Base-by-base conservation (phyloP, 2,113 vertebrate genomes). In the Hipposideros armiger region DNA sequence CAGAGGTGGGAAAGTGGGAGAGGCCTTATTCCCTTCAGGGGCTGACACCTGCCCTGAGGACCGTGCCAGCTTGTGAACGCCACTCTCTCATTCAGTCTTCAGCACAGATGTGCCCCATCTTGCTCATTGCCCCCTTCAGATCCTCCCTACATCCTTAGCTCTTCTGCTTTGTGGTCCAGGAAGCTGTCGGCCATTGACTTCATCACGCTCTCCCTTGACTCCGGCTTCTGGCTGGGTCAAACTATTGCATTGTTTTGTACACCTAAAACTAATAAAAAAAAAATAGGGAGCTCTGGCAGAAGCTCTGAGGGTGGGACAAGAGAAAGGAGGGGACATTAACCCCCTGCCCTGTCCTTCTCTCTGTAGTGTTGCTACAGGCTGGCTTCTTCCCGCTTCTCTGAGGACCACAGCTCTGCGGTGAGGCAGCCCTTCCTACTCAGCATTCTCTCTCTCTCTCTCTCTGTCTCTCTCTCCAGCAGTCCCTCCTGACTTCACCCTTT, bases 71-170 rank as follows among this genome's bases (percentile, higher is more conserved):
- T 60, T 40, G 10, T 10, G 58, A 62, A 11, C 16, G 14, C 87
- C 32, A 10, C n/a, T 17, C 26, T 7, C 4, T 11, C 26, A 0
- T 52, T 8, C 11, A 1, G 3, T 3, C 56, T 80, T 66, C 64
- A 13, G 94, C 62, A 58, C 30, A 30, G 40, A 36, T 14, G 32
- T 0, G 6, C 7, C 67, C 1, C 0, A 5, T 24, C 28, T 0
- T 22, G 36, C 14, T 40, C 45, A 3, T 7, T 6, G n/a, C 26
- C 0, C 11, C 40, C 32, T 77, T n/a, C 2, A 0, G 24, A 3
- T 19, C 40, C 24, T 56, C 66, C 62, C 24, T 76, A 52, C 50
- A 6, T 16, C 42, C 86, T 62, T 28, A 4, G 52, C 11, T 13
- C n/a, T 64, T 17, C 20, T 17, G 47, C 56, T 20, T 2, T 0